Base-by-base conservation (phyloP, 2,888 invertebrate genomes). In the Acrobasis consociella region DNA sequence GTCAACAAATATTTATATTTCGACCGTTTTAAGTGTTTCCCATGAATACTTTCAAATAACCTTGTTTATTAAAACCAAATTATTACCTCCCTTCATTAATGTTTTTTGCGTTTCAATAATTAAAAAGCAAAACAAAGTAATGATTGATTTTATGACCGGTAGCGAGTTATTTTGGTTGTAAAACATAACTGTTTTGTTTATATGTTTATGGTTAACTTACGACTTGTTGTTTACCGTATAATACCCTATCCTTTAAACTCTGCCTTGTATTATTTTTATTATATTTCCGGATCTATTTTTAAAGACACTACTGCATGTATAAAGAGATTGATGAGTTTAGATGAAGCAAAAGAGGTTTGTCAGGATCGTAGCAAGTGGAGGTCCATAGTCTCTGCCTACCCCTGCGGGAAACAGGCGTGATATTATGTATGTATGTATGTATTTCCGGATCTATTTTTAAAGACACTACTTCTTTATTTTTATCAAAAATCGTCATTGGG, bases 41-140 rank as follows among this genome's bases (percentile, higher is more conserved):
- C 9, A 42, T 13, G 42, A 5, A 11, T 42, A 11, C 42, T 42
- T 42, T 11, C 11, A 42, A 42, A 42, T 11, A 9, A 42, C 13
- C 2, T 42, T 10, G 42, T 2, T 42, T 42, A 42, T 11, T 42
- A 42, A 42, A 42, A 42, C 42, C 9, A 11, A 42, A 7, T 42
- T 9, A 42, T 42, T 10, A 42, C 11, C 9, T 3, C 7, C 42
- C 13, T 42, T 42, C 1, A 11, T 2, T 10, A 11, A 2, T 31
- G 2, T 31, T 31, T 31, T 31, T 46, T 5, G 13, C 11, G 46
- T 11, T 46, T 42, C 10, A 46, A 46, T 46, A 46, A 46, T 55
- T 55, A 55, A 55, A 39, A 55, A 55, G 38, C 46, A 39, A 55
- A 38, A 55, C 22, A 53, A 52, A 52, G 52, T 37, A 53, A 53